Base-by-base conservation (phyloP, 2,113 vertebrate genomes). In the Tonatia bakeri region DNA sequence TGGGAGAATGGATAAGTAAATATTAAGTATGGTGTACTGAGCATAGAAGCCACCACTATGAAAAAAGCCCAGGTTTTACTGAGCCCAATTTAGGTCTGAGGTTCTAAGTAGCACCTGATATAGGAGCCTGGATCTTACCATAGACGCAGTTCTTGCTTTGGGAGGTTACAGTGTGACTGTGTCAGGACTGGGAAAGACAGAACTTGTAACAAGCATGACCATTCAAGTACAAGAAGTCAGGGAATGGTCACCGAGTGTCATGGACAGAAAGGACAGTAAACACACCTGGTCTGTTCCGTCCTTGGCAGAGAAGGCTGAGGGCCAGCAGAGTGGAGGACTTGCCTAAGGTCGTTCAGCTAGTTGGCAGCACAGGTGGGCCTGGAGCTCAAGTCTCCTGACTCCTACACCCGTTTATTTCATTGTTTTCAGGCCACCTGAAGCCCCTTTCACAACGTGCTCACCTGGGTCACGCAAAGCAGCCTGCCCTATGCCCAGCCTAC, bases 321-420 rank as follows among this genome's bases (percentile, higher is more conserved):
- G 38, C 16, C 19, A 64, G 45, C 36, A 86, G 47, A 22, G 19
- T 0, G 0, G 67, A 83, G 28, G 12, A 14, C 31, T 80, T 4
- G 6, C 43, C 54, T 28, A 4, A 81, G 72, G 33, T 59, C 16
- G 79, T 67, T 91, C 13, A 0, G 45, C 40, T 26, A 16, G 13
- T 79, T 24, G 40, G 76, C 20, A 40, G 91, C 38, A 92, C 52
- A 90, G n/a, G 45, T 73, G 52, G 2, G 38, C 67, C n/a, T 92
- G 40, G 31, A 87, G 77, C 83, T 76, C 67, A 47, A 0, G 24
- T 5, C 67, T 52, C 93, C 81, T 90, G 90, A 59, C 70, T 52
- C 59, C 64, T 1, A 72, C 15, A n/a, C 26, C 26, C 0, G 67
- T 5, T 50, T 86, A 26, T n/a, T 92, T 64, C 59, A 61, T n/a